A percentile compares a stretch with the other conserved stretches of the same genome.
These are phyloP conservation scores for Endotricha flammealis DNA, from an alignment of 2,888 invertebrate species.

Conservation along the genomic window DNA sequence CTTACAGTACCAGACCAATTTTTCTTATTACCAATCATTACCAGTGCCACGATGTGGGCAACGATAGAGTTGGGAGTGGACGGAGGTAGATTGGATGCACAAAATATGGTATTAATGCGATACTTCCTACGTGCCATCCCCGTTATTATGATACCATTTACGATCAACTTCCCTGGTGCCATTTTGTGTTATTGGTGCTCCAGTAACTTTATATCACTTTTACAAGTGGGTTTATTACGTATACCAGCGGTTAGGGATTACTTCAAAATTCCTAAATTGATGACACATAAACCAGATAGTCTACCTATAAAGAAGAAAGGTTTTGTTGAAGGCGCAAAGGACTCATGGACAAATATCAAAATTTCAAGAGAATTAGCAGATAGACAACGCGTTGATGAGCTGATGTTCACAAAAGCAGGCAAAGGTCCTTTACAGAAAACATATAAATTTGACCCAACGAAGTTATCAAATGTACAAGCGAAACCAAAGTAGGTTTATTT, in stretches of 20 bases:
- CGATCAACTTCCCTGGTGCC: constrained; percentile 91
- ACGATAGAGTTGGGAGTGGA: constrained; percentile 93
- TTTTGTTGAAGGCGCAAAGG: constrained; percentile 87
- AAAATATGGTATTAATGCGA: constrained; percentile 84
- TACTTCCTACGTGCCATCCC: constrained; percentile 88
- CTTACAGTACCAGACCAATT: constrained; percentile 94
- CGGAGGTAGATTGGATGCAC: constrained; percentile 80
- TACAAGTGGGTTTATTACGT: constrained; percentile 87
- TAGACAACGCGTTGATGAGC: constrained; percentile 84
- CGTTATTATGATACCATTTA: constrained; percentile 88
- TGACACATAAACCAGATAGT: constrained; percentile 75
- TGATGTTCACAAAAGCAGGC: constrained; percentile 90
- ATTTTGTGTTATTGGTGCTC: constrained; percentile 94
- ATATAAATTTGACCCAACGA: constrained; percentile 90
- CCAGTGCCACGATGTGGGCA: constrained; percentile 87
- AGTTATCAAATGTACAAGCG: constrained; percentile 71
- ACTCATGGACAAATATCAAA: constrained; percentile 90
- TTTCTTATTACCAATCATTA: constrained; percentile 90
- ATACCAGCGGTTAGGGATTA: constrained; percentile 84
- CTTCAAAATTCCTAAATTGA: constrained; percentile 84
- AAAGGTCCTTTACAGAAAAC: constrained; percentile 92
- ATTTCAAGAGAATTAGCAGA: constrained; percentile 87
- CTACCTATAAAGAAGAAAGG: constrained; percentile 85
- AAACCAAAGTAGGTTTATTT: constrained; percentile 67
- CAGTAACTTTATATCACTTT: constrained; percentile 89